Conservation (phyloP, 2,888 invertebrate genomes). For the Sesia apiformis region DNA sequence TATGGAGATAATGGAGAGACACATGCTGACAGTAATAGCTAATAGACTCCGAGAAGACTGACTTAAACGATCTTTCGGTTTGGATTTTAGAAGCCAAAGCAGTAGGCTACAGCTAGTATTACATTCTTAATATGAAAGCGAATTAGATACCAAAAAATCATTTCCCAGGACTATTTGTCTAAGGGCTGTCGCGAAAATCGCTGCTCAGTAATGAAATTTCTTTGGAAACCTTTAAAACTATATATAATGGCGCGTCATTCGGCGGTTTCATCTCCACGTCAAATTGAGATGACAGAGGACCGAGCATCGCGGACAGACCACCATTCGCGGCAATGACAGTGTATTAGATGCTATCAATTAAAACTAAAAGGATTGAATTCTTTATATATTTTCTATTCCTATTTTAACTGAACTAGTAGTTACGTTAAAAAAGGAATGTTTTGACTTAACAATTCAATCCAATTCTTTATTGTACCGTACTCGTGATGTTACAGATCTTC, state of each 20-base stretch:
- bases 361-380: background rate
- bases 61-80: no score
- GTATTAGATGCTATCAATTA: constrained; percentile 7
- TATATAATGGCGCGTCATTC: constrained; percentile 20
- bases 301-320: constrained; percentile 12
- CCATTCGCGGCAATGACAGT: background rate
- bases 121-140: background rate
- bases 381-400: no score
- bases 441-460: no score
- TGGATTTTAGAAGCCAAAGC: no score
- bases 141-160: background rate
- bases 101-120: background rate
- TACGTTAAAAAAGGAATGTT: no score
- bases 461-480: no score
- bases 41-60: no score
- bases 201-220: constrained; percentile 18
- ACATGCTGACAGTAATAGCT: no score
- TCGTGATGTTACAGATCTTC: no score
- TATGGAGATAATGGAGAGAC: no score
- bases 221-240: constrained; percentile 24
- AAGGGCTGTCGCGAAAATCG: constrained; percentile 1
- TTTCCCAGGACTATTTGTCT: background rate
- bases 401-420: no score
- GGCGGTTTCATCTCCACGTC: constrained; percentile 29
- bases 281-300: constrained; percentile 49